phyloP scores from a whole-genome alignment of 2,888 invertebrate genomes.

The Ochropleura leucogaster region DNA sequence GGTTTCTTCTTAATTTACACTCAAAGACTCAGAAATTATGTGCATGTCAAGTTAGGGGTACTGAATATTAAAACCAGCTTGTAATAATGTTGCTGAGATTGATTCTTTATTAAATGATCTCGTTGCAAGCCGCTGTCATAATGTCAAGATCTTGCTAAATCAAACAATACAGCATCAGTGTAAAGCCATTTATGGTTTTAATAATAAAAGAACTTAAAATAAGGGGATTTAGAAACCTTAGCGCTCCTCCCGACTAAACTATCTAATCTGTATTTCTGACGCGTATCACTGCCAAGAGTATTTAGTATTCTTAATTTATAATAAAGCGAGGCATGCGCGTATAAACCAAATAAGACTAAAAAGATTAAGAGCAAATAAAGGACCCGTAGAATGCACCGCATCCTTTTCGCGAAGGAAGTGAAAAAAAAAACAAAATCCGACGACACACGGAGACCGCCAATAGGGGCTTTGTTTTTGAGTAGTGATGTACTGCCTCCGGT shows the following conservation, averaged over 20 bases:
- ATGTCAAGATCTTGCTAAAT: not conserved
- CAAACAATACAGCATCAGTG: not conserved
- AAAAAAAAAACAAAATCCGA: conserved; percentile 76
- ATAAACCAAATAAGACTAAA: conserved; percentile 69
- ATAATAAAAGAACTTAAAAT: not conserved
- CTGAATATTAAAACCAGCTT: conserved; percentile 14
- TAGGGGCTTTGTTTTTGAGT: conserved; percentile 81
- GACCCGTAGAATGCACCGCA: conserved; percentile 80
- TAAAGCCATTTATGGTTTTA: not conserved
- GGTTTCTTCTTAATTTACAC: conserved; percentile 53
- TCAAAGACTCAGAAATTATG: conserved; percentile 31
- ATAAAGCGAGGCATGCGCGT: conserved; percentile 54
- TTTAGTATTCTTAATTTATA: conserved; percentile 61
- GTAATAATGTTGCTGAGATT: not conserved
- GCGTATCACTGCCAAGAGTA: conserved; percentile 59
- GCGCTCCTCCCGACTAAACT: conserved; percentile 1
- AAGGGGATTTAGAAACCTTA: not conserved
- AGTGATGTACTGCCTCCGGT: conserved; percentile 69
- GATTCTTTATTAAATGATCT: not conserved
- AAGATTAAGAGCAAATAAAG: conserved; percentile 77
- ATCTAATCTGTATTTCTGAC: conserved; percentile 51
- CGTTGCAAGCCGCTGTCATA: not conserved
- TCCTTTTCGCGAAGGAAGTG: conserved; percentile 84
- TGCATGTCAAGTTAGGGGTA: conserved; percentile 9
- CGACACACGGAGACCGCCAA: conserved; percentile 83